phyloP scores from a whole-genome alignment of 2,113 vertebrate genomes.

The Xyliphius kryptos region DNA sequence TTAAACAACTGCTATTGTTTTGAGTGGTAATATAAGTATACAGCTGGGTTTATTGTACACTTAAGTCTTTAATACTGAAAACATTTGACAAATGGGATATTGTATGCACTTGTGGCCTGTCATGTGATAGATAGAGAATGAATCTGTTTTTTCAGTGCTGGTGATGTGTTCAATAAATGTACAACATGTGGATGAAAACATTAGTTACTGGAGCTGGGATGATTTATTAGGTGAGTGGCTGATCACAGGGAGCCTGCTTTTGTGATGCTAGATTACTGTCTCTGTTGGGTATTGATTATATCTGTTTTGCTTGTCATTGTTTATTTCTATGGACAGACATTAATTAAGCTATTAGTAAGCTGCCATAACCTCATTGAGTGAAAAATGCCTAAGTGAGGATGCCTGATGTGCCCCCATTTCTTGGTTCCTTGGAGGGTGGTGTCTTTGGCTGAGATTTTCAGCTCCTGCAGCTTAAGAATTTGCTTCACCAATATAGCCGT shows the following conservation, averaged over 20 bases:
- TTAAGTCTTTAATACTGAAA: slow-evolving; percentile 7
- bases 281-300: slow-evolving; percentile 58
- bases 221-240: slow-evolving; percentile 39
- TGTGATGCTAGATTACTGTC: slow-evolving; percentile 37
- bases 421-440: slow-evolving; percentile 31
- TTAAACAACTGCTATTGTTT: no score
- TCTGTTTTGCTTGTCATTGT: slow-evolving; percentile 51
- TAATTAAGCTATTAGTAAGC: slow-evolving; percentile 59
- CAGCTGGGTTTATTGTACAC: no score
- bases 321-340: slow-evolving; percentile 47
- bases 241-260: slow-evolving; percentile 14
- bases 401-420: slow-evolving; percentile 47
- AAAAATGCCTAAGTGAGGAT: slow-evolving; percentile 49
- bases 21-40: no score
- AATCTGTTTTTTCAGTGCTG: slow-evolving; percentile 9
- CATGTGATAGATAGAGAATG: slow-evolving; percentile 20
- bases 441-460: slow-evolving; percentile 45
- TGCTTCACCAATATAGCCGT: slow-evolving; percentile 52
- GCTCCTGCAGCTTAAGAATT: slow-evolving; percentile 58
- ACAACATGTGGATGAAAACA: slow-evolving; percentile 31
- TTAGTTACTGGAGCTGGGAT: slow-evolving; percentile 29
- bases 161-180: slow-evolving; percentile 20
- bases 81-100: slow-evolving; percentile 8
- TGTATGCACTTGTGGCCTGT: not conserved
- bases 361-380: slow-evolving; percentile 48